phyloP scores from a whole-genome alignment of 2,113 vertebrate genomes.

The Calonectris borealis region DNA sequence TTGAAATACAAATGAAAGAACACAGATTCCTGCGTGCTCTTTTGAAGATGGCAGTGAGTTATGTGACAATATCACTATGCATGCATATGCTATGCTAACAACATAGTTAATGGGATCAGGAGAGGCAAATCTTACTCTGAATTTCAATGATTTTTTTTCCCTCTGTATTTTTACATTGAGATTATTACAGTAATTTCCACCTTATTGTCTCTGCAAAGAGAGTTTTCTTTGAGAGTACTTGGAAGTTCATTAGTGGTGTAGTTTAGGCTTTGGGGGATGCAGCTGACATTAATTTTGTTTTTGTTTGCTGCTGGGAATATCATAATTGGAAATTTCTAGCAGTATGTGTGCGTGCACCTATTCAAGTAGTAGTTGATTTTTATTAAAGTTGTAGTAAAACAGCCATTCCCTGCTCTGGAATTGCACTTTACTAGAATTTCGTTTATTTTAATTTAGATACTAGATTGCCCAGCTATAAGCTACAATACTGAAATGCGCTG shows the following conservation, averaged over 20 bases:
- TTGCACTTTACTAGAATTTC: slow-evolving; percentile 37
- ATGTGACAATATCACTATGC: slow-evolving; percentile 49
- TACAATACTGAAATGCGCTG: background rate
- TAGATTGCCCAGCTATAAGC: background rate
- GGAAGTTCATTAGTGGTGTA: slow-evolving; percentile 72
- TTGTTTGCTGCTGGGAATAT: slow-evolving; percentile 75
- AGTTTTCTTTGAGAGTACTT: slow-evolving; percentile 67
- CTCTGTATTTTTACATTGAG: slow-evolving; percentile 68
- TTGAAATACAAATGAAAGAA: slow-evolving; percentile 61
- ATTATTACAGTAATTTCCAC: slow-evolving; percentile 77
- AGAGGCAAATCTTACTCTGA: slow-evolving; percentile 36
- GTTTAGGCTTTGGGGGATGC: slow-evolving; percentile 65
- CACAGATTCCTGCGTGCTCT: slow-evolving; percentile 12
- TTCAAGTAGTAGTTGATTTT: slow-evolving; percentile 68
- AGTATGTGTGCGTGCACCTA: slow-evolving; percentile 62
- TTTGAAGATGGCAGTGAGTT: slow-evolving; percentile 40
- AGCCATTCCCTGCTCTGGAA: slow-evolving; percentile 39
- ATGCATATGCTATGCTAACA: slow-evolving; percentile 52
- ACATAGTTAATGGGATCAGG: slow-evolving; percentile 63
- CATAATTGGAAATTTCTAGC: slow-evolving; percentile 74
- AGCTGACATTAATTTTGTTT: slow-evolving; percentile 74
- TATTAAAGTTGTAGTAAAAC: slow-evolving; percentile 67
- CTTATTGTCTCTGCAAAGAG: slow-evolving; percentile 69
- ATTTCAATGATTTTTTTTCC: slow-evolving; percentile 54
- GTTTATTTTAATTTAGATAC: slow-evolving; percentile 43